A percentile compares a stretch with the other conserved stretches of the same genome.
Evolutionary conservation across 2,113 vertebrate species (phyloP).

Genomic region (Dendropsophus ebraccatus): DNA sequence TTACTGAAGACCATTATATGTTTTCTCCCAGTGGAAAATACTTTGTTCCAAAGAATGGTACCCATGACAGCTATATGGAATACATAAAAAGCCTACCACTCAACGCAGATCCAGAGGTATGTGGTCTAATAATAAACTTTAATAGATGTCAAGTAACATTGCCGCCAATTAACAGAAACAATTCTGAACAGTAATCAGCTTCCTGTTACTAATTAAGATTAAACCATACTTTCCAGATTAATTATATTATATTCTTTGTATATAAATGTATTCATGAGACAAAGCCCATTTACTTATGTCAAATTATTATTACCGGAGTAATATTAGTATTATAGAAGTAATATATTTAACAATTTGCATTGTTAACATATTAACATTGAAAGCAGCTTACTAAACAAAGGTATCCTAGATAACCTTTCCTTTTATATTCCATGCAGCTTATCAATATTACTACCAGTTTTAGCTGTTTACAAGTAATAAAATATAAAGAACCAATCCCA

Average conservation of each 20-base stretch:
- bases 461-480: too few relatives aligned
- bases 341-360: too few relatives aligned
- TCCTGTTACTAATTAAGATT: not conserved
- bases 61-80: conserved; percentile 65
- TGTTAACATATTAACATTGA: too few relatives aligned
- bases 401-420: too few relatives aligned
- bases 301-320: too few relatives aligned
- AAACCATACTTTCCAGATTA: not conserved
- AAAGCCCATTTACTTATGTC: too few relatives aligned
- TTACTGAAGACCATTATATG: conserved; percentile 64
- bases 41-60: conserved; percentile 44
- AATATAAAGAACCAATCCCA: too few relatives aligned
- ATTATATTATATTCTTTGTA: not conserved
- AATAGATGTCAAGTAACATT: conserved; percentile 53
- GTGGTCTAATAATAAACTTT: conserved; percentile 53
- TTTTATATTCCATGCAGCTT: too few relatives aligned
- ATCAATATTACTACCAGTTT: too few relatives aligned
- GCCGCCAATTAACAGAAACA: conserved; percentile 58
- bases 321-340: too few relatives aligned
- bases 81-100: conserved; percentile 65
- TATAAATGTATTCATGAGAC: not conserved
- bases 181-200: conserved; percentile 27
- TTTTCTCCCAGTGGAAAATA: conserved; percentile 66
- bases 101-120: conserved; percentile 66
- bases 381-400: too few relatives aligned